These are phyloP conservation scores for Candidula unifasciata DNA, from an alignment of 2,888 invertebrate genomes.

Conservation along the genomic window DNA sequence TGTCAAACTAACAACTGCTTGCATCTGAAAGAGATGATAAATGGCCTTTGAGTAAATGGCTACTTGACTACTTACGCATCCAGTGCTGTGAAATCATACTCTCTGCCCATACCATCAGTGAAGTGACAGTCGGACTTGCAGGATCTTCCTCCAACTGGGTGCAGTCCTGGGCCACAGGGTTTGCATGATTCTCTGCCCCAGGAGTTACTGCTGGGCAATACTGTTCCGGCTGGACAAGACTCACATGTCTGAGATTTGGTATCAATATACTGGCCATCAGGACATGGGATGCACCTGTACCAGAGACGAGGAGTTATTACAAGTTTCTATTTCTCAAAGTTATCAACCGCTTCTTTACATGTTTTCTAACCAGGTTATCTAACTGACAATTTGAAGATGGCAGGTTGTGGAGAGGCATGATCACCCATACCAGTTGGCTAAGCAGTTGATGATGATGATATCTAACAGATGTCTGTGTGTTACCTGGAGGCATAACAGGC, in stretches of 20 bases:
- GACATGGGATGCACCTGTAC: conserved; percentile 80
- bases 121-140: conserved; percentile 79
- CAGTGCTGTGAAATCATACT: conserved; percentile 74
- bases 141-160: conserved; percentile 75
- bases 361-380: too few relatives aligned
- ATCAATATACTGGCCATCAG: conserved; percentile 80
- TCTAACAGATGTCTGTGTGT: too few relatives aligned
- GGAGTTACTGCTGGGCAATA: conserved; percentile 64
- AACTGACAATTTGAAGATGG: too few relatives aligned
- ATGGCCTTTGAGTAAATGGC: background rate
- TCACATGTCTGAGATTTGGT: conserved; percentile 77
- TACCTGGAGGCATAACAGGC: too few relatives aligned
- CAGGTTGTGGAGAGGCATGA: too few relatives aligned
- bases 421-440: too few relatives aligned
- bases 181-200: conserved; percentile 78
- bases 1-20: too few relatives aligned
- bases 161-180: conserved; percentile 79
- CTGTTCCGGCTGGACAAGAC: conserved; percentile 78
- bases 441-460: too few relatives aligned
- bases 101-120: conserved; percentile 62
- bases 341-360: background rate
- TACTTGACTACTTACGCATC: conserved; percentile 69
- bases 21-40: too few relatives aligned
- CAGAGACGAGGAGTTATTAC: background rate
- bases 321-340: too few relatives aligned